phyloP scores from a whole-genome alignment of 2,888 invertebrate species.

The Corythucha ciliata region DNA sequence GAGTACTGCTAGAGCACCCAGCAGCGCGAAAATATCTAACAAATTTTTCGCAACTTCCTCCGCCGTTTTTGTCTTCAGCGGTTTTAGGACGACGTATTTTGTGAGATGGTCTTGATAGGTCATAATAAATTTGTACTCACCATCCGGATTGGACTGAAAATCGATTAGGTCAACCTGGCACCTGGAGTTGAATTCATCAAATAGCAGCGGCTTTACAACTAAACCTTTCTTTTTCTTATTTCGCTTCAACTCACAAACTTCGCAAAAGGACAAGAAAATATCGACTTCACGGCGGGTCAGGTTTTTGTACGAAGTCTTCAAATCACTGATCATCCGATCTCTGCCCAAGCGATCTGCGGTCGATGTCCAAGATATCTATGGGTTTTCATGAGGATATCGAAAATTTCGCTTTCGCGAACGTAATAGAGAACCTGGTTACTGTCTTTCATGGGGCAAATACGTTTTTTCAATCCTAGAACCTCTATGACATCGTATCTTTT shows the following conservation, averaged over 20 bases:
- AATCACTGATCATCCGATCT: no score
- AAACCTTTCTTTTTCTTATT: slow-evolving; percentile 21
- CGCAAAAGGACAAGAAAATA: slow-evolving; percentile 4
- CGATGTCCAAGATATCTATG: slow-evolving; percentile 3
- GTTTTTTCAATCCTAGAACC: slow-evolving; percentile 10
- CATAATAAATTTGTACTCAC: slow-evolving; percentile 39
- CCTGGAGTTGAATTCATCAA: slow-evolving; percentile 16
- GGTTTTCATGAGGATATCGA: slow-evolving; percentile 11
- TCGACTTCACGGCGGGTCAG: slow-evolving; percentile 3
- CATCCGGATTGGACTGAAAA: slow-evolving; percentile 37
- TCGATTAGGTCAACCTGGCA: slow-evolving; percentile 33
- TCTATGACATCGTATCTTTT: slow-evolving; percentile 9
- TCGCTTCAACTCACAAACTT: slow-evolving; percentile 7
- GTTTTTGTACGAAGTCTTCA: slow-evolving; percentile 8
- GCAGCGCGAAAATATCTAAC: slow-evolving; percentile 35
- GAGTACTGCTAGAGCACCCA: slow-evolving; percentile 37
- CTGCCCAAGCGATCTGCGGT: no score
- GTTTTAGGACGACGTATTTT: slow-evolving; percentile 37
- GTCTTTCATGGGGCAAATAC: slow-evolving; percentile 8
- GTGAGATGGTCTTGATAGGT: slow-evolving; percentile 31
- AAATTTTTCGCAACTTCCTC: slow-evolving; percentile 35
- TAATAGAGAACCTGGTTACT: slow-evolving; percentile 14
- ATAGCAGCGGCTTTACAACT: slow-evolving; percentile 23
- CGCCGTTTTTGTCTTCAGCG: slow-evolving; percentile 36
- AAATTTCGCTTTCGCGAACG: slow-evolving; percentile 14